These are phyloP conservation scores for Tyria jacobaeae DNA, from an alignment of 2,888 invertebrate species.

Conservation along the genomic window DNA sequence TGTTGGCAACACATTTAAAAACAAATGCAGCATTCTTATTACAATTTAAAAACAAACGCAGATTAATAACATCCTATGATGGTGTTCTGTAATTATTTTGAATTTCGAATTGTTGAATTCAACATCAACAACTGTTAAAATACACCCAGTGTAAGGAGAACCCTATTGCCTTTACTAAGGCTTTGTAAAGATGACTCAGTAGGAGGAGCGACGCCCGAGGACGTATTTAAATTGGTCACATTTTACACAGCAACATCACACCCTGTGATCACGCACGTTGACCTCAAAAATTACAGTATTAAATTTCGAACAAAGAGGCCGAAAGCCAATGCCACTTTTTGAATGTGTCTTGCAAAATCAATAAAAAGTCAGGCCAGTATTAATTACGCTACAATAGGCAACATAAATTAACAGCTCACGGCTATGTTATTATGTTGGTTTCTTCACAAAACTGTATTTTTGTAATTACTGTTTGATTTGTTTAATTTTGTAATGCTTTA, in stretches of 20 bases:
- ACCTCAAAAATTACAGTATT: slow-evolving; percentile 74
- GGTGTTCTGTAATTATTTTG: slow-evolving; percentile 67
- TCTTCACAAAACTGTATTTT: slow-evolving; percentile 62
- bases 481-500: slow-evolving; percentile 58
- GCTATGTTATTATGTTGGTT: slow-evolving; percentile 68
- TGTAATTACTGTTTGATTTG: slow-evolving; percentile 51
- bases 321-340: slow-evolving; percentile 61
- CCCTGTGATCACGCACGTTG: slow-evolving; percentile 63
- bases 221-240: slow-evolving; percentile 65
- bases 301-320: slow-evolving; percentile 66
- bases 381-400: slow-evolving; percentile 67
- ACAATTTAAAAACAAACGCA: slow-evolving; percentile 71
- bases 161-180: slow-evolving; percentile 46
- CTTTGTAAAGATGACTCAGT: slow-evolving; percentile 55
- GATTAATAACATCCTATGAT: slow-evolving; percentile 67
- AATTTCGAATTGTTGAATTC: slow-evolving; percentile 66
- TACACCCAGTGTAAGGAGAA: slow-evolving; percentile 55
- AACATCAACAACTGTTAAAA: slow-evolving; percentile 76
- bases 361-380: slow-evolving; percentile 57
- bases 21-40: slow-evolving; percentile 60
- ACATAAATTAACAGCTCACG: slow-evolving; percentile 73
- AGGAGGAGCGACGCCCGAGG: slow-evolving; percentile 48
- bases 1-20: slow-evolving; percentile 51
- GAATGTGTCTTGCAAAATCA: slow-evolving; percentile 61
- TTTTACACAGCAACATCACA: slow-evolving; percentile 66